These are phyloP conservation scores for Actenoides lindsayi DNA, from an alignment of 2,113 vertebrate species.

Conservation along the genomic window DNA sequence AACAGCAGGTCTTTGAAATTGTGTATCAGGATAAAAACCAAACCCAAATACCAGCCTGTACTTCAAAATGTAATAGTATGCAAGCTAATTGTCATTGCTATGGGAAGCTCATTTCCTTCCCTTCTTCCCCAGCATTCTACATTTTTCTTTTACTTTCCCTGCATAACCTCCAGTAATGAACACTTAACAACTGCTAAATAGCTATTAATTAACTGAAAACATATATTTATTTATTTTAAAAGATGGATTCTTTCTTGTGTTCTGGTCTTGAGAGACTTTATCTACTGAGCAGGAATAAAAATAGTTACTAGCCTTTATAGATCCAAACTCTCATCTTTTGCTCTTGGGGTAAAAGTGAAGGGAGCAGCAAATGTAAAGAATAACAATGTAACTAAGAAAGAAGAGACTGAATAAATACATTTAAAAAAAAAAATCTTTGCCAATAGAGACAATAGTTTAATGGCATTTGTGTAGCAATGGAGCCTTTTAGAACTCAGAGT, in stretches of 20 bases:
- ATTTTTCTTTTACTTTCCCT: not conserved
- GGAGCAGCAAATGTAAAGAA: not conserved
- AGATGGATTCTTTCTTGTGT: not conserved
- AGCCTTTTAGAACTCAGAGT: not conserved
- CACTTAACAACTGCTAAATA: not conserved
- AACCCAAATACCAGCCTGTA: rapidly evolving
- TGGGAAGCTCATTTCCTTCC: not conserved
- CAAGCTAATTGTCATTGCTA: not conserved
- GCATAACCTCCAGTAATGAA: not conserved
- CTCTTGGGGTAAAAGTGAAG: not conserved
- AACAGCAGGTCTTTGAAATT: not conserved
- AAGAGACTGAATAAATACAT: not conserved
- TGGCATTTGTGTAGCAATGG: not conserved
- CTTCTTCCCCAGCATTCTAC: not conserved
- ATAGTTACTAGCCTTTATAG: not conserved
- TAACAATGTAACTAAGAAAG: not conserved
- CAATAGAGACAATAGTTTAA: not conserved
- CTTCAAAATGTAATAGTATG: not conserved
- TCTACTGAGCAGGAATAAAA: not conserved
- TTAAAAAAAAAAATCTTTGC: not conserved
- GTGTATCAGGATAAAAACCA: not conserved
- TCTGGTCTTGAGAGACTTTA: not conserved
- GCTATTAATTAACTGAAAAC: not conserved
- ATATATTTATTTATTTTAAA: not conserved
- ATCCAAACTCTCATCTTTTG: not conserved